Conservation (phyloP, 2,888 invertebrate species). For the Drosophila subquinaria region DNA sequence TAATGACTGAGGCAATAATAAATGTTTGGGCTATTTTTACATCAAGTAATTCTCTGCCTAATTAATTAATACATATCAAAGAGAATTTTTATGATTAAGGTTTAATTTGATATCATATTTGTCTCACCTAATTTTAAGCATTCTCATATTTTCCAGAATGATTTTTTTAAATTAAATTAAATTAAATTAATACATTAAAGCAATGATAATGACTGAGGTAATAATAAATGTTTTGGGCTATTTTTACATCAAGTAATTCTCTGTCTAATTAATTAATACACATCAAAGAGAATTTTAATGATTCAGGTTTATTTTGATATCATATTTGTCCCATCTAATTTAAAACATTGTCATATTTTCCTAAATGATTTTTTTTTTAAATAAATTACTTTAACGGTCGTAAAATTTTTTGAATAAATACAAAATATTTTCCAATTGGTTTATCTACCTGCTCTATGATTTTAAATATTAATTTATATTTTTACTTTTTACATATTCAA, state of each 20-base stretch:
- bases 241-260: not conserved
- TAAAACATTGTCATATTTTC: too few relatives aligned
- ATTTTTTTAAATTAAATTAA: too few relatives aligned
- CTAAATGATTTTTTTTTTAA: too few relatives aligned
- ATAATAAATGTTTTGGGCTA: not conserved
- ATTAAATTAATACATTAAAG: slow-evolving; percentile 6
- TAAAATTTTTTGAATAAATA: too few relatives aligned
- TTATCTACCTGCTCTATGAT: too few relatives aligned
- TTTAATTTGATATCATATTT: not conserved
- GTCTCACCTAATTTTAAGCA: not conserved
- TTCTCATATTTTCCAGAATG: too few relatives aligned
- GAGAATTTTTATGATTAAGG: not conserved
- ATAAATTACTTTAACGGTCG: too few relatives aligned
- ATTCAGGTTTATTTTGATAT: not conserved
- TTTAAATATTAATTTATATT: too few relatives aligned
- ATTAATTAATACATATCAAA: slow-evolving; percentile 5
- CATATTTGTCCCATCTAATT: not conserved
- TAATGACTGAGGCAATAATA: not conserved
- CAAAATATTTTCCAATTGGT: too few relatives aligned
- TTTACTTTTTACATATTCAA: too few relatives aligned
- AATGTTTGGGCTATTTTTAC: not conserved
- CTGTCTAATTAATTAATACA: not conserved
- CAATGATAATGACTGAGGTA: not conserved
- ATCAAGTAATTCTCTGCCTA: not conserved
- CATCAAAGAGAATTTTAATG: not conserved